Evolutionary conservation across 2,888 invertebrate genomes (phyloP).

Genomic region (Teinopalpus imperialis): DNA sequence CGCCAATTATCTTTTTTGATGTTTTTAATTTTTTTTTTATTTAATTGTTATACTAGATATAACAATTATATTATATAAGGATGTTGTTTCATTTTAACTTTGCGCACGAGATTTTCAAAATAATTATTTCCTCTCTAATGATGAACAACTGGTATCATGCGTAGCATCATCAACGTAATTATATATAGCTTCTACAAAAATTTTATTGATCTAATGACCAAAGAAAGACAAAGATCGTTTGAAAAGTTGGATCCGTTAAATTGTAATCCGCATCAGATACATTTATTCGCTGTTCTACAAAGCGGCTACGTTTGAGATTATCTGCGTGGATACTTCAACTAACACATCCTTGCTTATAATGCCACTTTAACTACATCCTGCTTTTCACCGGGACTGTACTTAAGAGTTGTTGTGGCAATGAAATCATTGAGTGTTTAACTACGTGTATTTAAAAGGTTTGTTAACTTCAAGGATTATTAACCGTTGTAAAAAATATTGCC

Average conservation of each 20-base stretch:
- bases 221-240: slow-evolving; percentile 5
- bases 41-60: too few relatives aligned
- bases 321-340: slow-evolving; percentile 4
- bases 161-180: too few relatives aligned
- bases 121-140: too few relatives aligned
- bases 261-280: too few relatives aligned
- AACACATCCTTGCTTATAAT: slow-evolving; percentile 13
- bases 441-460: slow-evolving; percentile 6
- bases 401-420: slow-evolving; percentile 34
- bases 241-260: too few relatives aligned
- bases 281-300: slow-evolving; percentile 5
- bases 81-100: too few relatives aligned
- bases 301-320: slow-evolving; percentile 5
- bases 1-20: slow-evolving; percentile 12
- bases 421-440: slow-evolving; percentile 12
- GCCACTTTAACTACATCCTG: slow-evolving; percentile 35
- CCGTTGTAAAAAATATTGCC: background rate
- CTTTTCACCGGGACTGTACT: slow-evolving; percentile 28
- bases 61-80: too few relatives aligned
- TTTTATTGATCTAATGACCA: background rate
- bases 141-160: too few relatives aligned
- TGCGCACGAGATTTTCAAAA: too few relatives aligned
- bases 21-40: slow-evolving; percentile 5
- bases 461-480: background rate
- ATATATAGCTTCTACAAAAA: too few relatives aligned